Conservation (phyloP, 2,113 vertebrate species). For the Ranitomeya variabilis region DNA sequence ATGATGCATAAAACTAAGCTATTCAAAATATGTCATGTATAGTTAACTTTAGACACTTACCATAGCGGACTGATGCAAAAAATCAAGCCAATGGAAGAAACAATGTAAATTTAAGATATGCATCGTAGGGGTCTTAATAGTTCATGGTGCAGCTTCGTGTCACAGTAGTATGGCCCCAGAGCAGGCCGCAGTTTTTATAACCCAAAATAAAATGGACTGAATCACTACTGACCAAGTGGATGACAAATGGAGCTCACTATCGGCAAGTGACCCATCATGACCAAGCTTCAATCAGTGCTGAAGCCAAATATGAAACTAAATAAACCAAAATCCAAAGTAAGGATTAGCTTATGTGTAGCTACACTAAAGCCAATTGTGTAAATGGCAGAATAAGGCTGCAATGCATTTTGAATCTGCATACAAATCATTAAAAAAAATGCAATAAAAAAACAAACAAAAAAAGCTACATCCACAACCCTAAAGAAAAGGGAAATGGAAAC, state of each 20-base stretch:
- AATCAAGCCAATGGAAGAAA: background rate
- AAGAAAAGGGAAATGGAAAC: background rate
- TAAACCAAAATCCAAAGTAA: background rate
- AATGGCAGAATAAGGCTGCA: background rate
- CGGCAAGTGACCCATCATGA: background rate
- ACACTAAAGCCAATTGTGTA: background rate
- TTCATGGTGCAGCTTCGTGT: background rate
- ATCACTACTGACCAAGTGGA: background rate
- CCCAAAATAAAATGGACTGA: background rate
- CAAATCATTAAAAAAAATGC: background rate
- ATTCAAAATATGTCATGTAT: background rate
- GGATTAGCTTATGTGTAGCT: background rate
- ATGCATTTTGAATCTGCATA: background rate
- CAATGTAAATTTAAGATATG: background rate
- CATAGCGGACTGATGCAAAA: background rate
- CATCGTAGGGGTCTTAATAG: background rate
- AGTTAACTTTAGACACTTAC: background rate
- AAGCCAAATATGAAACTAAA: background rate
- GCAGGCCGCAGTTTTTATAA: background rate
- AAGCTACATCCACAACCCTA: background rate
- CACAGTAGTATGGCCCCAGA: background rate
- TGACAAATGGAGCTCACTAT: background rate
- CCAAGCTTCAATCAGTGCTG: background rate
- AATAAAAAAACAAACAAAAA: background rate
- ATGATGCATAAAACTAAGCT: background rate